Evolutionary conservation across 1,140 invertebrate genomes (phyloP), one percentile per base, ranked within the genome.

Genomic region (Drosophila teissieri): DNA sequence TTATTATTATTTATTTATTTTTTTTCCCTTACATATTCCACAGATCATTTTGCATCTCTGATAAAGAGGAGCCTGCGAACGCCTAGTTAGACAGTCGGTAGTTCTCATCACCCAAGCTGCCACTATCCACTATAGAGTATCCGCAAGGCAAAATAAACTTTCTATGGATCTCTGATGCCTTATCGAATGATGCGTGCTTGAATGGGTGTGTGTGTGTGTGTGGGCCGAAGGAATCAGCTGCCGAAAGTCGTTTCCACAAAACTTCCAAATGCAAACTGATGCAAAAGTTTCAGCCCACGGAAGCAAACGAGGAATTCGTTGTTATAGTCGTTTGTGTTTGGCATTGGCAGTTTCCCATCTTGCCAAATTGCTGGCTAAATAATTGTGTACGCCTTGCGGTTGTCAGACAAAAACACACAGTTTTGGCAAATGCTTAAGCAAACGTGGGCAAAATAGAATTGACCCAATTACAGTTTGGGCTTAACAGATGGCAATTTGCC

Each of bases 361-460:
- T 39, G 65, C 42, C 24, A 82, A 84, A 75, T 67, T 89, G 80
- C 65, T 88, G 76, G 76, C 80, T 69, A 84, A 89, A 89, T 89
- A 88, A 88, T 84, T 84, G 84, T 63, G 68, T 84, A 63, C 80
- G 84, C 69, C 68, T 89, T 80, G 84, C 55, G 84, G 84, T 84
- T 27, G 61, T 46, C 61, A 64, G 61, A 44, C 54, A 58, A 57
- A 76, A 58, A 64, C 46, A 54, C 39, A 72, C 51, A 68, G 45
- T 77, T 69, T 64, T 88, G 78, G 51, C 63, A 58, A 78, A 88
- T 68, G 79, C 76, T 82, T 73, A 65, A 79, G 88, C 83, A 62
- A 76, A 61, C 53, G 48, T 65, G 44, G 65, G 44, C 8, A 60
- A 76, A 56, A 60, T 65, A 58, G 61, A 88, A 88, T 88, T 89